phyloP scores from a whole-genome alignment of 2,888 invertebrate genomes.

The Erynnis tages region DNA sequence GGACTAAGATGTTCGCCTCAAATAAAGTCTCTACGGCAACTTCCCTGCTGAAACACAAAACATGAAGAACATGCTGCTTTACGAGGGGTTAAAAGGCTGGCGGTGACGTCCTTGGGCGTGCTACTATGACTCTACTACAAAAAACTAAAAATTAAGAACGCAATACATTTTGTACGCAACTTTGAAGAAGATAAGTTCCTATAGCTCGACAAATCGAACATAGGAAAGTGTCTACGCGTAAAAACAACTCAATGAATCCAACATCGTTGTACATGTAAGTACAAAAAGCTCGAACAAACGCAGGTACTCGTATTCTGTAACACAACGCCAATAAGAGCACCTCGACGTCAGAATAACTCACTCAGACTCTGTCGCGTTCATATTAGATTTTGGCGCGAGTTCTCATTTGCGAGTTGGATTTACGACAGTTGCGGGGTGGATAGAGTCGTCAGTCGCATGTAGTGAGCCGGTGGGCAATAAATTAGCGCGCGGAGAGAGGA shows the following conservation, averaged over 20 bases:
- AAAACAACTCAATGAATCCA: constrained; percentile 15
- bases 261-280: constrained; percentile 4
- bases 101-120: no score
- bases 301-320: constrained; percentile 13
- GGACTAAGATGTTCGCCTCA: no score
- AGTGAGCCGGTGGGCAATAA: constrained; percentile 68
- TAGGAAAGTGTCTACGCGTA: not conserved
- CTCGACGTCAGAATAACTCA: constrained; percentile 31
- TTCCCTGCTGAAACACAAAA: no score
- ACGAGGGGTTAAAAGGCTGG: no score
- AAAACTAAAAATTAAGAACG: no score
- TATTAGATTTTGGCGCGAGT: constrained; percentile 39
- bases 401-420: constrained; percentile 39
- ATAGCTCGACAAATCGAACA: no score
- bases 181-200: no score
- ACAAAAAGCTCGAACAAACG: constrained; percentile 20
- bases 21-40: no score
- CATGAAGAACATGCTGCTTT: no score
- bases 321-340: constrained; percentile 25
- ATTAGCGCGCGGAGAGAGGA: constrained; percentile 57
- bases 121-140: no score
- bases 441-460: constrained; percentile 78
- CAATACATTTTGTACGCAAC: no score
- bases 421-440: constrained; percentile 46
- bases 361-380: constrained; percentile 34